Conservation (phyloP, 2,888 invertebrate genomes). For the Diplazon laetatorius region DNA sequence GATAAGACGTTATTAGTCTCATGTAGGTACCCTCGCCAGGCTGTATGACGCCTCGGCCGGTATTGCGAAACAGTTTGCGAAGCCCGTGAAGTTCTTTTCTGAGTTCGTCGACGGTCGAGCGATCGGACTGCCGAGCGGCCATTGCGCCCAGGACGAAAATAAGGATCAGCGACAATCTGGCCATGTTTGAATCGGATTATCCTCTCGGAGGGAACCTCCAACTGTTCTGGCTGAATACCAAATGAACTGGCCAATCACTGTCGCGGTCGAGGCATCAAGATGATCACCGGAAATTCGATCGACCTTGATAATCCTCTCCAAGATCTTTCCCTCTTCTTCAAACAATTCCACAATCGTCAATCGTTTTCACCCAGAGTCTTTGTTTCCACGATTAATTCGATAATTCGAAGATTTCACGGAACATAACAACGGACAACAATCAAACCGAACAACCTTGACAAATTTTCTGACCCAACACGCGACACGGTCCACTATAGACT, state of each 20-base stretch:
- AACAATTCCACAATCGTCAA: too few species aligned
- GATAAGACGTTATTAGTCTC: conserved; percentile 85
- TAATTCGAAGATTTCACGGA: neutral
- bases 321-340: too few species aligned
- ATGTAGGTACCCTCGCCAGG: conserved; percentile 81
- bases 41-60: conserved; percentile 74
- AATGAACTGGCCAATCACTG: neutral
- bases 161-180: conserved; percentile 48
- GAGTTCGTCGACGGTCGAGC: conserved; percentile 84
- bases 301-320: too few species aligned
- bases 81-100: conserved; percentile 85
- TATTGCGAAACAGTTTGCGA: conserved; percentile 82
- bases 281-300: too few species aligned
- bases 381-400: neutral
- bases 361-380: too few species aligned
- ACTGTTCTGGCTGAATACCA: neutral
- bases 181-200: conserved; percentile 46
- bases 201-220: neutral
- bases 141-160: conserved; percentile 57
- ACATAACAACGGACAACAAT: conserved; percentile 1
- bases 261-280: neutral
- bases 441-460: neutral
- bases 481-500: neutral
- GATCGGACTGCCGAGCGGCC: conserved; percentile 61
- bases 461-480: conserved; percentile 5